These are phyloP conservation scores for Zaprionus davidi DNA, from an alignment of 1,140 invertebrate species.

Conservation along the genomic window DNA sequence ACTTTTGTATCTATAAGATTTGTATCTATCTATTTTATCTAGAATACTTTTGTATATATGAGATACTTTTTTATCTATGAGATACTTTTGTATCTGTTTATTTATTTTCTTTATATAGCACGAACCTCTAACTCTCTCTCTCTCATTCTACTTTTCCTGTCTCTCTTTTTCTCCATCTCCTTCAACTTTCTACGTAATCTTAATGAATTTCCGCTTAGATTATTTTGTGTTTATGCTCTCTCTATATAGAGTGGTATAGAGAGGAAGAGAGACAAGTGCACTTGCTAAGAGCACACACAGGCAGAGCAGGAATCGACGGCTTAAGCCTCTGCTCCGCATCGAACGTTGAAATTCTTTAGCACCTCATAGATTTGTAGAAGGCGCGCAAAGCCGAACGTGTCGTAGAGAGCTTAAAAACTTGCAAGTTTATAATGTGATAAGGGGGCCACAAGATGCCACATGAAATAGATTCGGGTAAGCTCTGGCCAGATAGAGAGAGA, in stretches of 20 bases:
- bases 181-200: background rate
- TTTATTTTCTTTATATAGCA: background rate
- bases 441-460: background rate
- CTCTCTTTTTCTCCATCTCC: too few relatives aligned
- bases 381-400: conserved; percentile 3
- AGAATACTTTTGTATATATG: background rate
- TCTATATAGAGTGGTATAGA: background rate
- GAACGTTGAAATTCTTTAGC: conserved; percentile 8
- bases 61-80: background rate
- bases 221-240: background rate
- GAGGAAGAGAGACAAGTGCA: background rate
- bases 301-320: background rate
- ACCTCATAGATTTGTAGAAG: conserved; percentile 5
- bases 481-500: background rate
- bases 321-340: background rate
- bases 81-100: too few relatives aligned
- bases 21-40: too few relatives aligned
- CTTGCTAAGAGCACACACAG: background rate
- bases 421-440: conserved; percentile 10
- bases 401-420: conserved; percentile 5
- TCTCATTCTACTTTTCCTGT: background rate
- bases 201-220: background rate
- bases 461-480: conserved; percentile 5
- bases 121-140: background rate
- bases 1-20: background rate